A percentile compares a stretch with the other conserved stretches of the same genome.
phyloP scores from a whole-genome alignment of 2,888 invertebrate genomes.

The Pseudeuparius sepicola region DNA sequence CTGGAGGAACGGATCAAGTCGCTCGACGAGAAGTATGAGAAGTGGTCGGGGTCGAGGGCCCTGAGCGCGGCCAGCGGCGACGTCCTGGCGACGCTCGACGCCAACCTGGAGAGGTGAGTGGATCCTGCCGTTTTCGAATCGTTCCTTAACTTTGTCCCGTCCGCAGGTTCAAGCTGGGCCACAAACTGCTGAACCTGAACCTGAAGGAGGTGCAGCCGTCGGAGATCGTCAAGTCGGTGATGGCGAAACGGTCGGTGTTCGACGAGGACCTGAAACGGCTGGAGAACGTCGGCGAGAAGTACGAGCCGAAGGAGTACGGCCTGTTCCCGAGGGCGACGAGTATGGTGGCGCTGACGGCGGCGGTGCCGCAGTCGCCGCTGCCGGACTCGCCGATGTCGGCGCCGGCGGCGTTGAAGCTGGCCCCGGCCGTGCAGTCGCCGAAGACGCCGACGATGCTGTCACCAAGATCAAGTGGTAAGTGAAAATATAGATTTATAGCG shows the following conservation, averaged over 20 bases:
- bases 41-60: slow-evolving; percentile 67
- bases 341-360: slow-evolving; percentile 14
- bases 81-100: slow-evolving; percentile 43
- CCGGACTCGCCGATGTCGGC: no score
- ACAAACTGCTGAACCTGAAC: slow-evolving; percentile 69
- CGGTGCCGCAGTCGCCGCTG: slow-evolving; percentile 14
- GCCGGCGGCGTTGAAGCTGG: slow-evolving; percentile 27
- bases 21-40: slow-evolving; percentile 87
- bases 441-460: slow-evolving; percentile 36
- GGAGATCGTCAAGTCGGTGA: slow-evolving; percentile 83
- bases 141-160: no score
- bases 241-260: slow-evolving; percentile 88
- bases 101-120: slow-evolving; percentile 47
- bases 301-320: slow-evolving; percentile 56
- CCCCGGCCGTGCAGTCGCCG: slow-evolving; percentile 28
- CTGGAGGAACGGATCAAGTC: slow-evolving; percentile 87
- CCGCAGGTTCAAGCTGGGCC: slow-evolving; percentile 50
- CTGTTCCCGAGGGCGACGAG: slow-evolving; percentile 28
- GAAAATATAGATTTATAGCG: slow-evolving; percentile 2
- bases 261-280: slow-evolving; percentile 91
- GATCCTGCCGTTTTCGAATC: no score
- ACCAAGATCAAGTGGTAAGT: slow-evolving; percentile 34
- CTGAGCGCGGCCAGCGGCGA: slow-evolving; percentile 47
- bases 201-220: slow-evolving; percentile 64
- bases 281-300: slow-evolving; percentile 76